Percentiles rank a stretch among this genome's conserved stretches.
phyloP scores from a whole-genome alignment of 2,113 vertebrate genomes.

The Cavia aperea region DNA sequence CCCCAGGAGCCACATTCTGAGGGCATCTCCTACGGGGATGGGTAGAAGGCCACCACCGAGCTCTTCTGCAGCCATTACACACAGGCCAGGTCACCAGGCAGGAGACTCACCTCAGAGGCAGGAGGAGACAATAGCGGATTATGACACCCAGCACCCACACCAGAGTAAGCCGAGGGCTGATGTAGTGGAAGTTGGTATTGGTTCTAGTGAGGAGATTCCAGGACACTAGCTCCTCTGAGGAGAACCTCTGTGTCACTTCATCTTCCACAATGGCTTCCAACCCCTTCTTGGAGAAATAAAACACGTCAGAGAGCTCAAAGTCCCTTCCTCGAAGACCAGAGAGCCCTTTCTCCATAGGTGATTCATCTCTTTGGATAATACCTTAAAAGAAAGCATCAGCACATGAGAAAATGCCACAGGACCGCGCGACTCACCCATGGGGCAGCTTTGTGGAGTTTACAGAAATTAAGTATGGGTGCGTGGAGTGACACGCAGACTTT shows the following conservation, averaged over 20 bases:
- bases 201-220: constrained; percentile 99
- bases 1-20: not conserved
- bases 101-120: constrained; percentile 86
- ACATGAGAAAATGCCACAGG: constrained; percentile 16
- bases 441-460: not conserved
- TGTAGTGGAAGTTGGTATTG: constrained; percentile 91
- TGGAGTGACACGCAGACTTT: not conserved
- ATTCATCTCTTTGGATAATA: constrained; percentile 87
- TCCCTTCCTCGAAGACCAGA: constrained; percentile 77
- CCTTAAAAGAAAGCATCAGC: constrained; percentile 74
- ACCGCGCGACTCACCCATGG: not conserved
- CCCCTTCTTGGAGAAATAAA: constrained; percentile 93
- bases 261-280: constrained; percentile 94
- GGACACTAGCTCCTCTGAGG: constrained; percentile 93
- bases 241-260: constrained; percentile 93
- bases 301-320: constrained; percentile 86
- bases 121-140: constrained; percentile 88
- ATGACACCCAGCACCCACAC: constrained; percentile 91
- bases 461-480: not conserved
- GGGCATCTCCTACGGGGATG: not conserved
- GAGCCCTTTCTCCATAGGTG: constrained; percentile 89
- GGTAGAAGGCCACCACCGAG: not conserved
- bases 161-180: constrained; percentile 87
- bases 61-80: not conserved
- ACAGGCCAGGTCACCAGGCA: not conserved